Percentiles rank a stretch among this genome's conserved stretches.
Evolutionary conservation across 1,140 invertebrate species (phyloP).

Genomic region (Bicyclus anynana): DNA sequence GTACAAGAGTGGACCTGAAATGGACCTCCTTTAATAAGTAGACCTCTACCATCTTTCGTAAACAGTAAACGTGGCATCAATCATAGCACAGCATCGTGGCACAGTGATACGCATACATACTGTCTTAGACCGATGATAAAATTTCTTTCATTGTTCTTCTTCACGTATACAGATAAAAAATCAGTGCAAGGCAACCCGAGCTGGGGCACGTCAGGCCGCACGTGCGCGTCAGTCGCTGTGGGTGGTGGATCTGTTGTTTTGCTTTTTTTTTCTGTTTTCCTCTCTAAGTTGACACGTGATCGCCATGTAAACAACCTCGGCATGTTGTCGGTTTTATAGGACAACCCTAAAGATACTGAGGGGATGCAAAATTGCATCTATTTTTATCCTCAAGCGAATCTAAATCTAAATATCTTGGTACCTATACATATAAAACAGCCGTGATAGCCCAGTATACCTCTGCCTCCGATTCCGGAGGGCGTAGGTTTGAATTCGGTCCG

Average conservation of each 20-base stretch:
- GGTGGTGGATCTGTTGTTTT: conserved; percentile 34
- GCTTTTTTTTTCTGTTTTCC: conserved; percentile 25
- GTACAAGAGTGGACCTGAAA: too few relatives aligned
- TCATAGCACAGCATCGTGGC: too few relatives aligned
- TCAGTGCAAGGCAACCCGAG: conserved; percentile 14
- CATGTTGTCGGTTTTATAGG: conserved; percentile 4
- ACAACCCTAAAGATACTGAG: not conserved
- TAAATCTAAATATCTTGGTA: too few relatives aligned
- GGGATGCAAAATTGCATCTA: too few relatives aligned
- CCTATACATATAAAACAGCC: too few relatives aligned
- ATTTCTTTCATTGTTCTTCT: not conserved
- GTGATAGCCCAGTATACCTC: too few relatives aligned
- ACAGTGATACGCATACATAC: not conserved
- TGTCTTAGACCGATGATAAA: not conserved
- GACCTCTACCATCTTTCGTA: too few relatives aligned
- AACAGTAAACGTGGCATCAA: too few relatives aligned
- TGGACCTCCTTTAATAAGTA: too few relatives aligned
- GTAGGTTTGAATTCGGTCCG: too few relatives aligned
- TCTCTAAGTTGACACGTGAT: conserved; percentile 44
- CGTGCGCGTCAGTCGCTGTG: conserved; percentile 35
- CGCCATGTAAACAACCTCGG: conserved; percentile 28
- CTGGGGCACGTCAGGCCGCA: conserved; percentile 24
- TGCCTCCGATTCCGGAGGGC: too few relatives aligned
- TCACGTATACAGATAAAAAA: conserved; percentile 12
- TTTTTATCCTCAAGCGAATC: not conserved